Evolutionary conservation across 2,797 vertebrate species (phyloP).

Genomic region (Pseudochirops corinnae): DNA sequence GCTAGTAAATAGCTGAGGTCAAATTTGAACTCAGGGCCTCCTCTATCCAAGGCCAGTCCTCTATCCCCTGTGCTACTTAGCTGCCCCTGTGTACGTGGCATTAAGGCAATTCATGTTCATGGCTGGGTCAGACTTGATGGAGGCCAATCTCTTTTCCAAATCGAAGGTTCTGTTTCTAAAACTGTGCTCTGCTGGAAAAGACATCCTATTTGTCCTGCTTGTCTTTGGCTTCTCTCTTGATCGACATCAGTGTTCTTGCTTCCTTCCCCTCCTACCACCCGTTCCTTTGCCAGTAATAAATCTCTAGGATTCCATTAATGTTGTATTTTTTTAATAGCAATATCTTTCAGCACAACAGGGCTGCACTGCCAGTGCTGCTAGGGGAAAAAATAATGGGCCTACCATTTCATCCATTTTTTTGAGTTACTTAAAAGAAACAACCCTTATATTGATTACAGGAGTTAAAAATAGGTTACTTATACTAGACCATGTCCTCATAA

Average conservation of each 20-base stretch:
- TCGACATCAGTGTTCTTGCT: neutral
- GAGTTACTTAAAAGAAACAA: constrained; percentile 12
- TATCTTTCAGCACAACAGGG: neutral
- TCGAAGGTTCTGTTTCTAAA: neutral
- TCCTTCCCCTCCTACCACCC: neutral
- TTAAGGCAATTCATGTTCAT: neutral
- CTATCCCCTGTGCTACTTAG: neutral
- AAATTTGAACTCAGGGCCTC: neutral
- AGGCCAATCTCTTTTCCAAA: neutral
- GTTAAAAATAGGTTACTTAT: constrained; percentile 42
- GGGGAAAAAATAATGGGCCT: neutral
- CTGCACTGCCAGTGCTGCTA: neutral
- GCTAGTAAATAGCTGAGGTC: neutral
- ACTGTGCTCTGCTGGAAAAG: neutral
- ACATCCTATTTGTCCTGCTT: neutral
- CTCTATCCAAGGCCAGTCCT: too few species aligned
- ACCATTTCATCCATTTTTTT: neutral
- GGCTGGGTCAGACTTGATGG: neutral
- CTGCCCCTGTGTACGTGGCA: neutral
- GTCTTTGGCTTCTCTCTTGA: neutral
- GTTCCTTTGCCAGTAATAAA: neutral
- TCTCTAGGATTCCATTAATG: neutral
- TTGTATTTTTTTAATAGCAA: constrained; percentile 5
- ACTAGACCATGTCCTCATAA: constrained; percentile 18
- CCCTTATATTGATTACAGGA: neutral